phyloP scores from a whole-genome alignment of 2,113 vertebrate species.

The Isurus oxyrinchus region DNA sequence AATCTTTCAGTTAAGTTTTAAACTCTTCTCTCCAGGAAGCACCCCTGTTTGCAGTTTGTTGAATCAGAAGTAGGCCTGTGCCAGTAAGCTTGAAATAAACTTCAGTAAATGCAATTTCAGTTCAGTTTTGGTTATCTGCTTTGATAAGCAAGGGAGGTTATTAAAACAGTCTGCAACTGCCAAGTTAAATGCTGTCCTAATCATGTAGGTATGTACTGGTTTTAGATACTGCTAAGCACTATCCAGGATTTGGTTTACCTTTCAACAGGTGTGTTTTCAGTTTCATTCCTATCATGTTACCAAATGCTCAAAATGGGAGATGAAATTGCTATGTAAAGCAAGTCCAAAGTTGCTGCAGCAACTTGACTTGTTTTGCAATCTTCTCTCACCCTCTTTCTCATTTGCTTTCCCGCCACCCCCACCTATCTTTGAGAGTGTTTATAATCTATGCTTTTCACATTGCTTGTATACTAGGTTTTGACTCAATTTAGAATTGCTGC shows the following conservation, averaged over 20 bases:
- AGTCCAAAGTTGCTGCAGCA: background rate
- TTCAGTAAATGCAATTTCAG: background rate
- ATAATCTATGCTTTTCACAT: background rate
- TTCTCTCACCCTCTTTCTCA: background rate
- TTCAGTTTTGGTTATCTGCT: background rate
- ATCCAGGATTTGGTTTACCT: background rate
- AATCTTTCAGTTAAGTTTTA: background rate
- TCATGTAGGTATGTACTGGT: background rate
- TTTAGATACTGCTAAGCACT: background rate
- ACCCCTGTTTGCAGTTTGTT: background rate
- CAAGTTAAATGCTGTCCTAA: background rate
- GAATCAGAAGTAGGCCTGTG: background rate
- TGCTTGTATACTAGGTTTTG: background rate
- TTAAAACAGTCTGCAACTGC: background rate
- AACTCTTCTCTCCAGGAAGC: background rate
- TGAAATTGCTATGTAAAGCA: background rate
- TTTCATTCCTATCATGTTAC: slow-evolving; percentile 1
- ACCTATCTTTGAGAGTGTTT: background rate
- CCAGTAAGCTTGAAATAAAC: background rate
- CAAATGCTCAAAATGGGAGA: background rate
- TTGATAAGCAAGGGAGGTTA: background rate
- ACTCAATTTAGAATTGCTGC: background rate
- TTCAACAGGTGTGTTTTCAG: background rate
- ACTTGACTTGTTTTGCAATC: background rate
- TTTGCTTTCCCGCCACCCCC: background rate